Conservation (phyloP, 2,888 invertebrate genomes). For the Taenaris catops region DNA sequence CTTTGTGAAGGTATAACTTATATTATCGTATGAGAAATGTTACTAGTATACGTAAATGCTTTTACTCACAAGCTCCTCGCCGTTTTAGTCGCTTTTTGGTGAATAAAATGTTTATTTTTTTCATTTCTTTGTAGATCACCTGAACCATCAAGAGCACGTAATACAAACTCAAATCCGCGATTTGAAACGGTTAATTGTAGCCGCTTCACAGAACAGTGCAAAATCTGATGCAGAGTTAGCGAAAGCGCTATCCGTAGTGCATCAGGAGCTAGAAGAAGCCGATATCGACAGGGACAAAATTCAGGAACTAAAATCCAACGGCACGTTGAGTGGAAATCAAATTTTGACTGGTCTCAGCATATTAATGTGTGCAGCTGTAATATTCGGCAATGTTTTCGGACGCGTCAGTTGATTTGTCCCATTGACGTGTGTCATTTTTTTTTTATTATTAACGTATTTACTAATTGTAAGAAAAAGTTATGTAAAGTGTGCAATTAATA, state of each 20-base stretch:
- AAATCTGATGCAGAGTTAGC: constrained; percentile 62
- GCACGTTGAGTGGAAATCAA: constrained; percentile 49
- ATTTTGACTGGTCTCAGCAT: constrained; percentile 55
- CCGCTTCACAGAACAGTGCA: constrained; percentile 54
- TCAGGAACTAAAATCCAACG: constrained; percentile 24
- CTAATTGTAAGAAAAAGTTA: constrained; percentile 7
- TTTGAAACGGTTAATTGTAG: constrained; percentile 47
- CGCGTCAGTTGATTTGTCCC: constrained; percentile 53
- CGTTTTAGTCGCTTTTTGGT: no score
- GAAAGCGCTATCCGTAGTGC: constrained; percentile 54
- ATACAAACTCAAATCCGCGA: constrained; percentile 55
- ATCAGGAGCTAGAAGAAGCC: constrained; percentile 56
- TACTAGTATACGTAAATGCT: no score
- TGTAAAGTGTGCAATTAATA: neutral
- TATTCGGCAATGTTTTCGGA: constrained; percentile 57
- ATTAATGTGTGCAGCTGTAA: constrained; percentile 50
- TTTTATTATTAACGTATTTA: neutral
- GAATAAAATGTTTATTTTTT: no score
- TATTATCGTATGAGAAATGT: no score
- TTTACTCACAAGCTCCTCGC: no score
- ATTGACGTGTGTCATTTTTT: constrained; percentile 1
- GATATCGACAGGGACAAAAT: constrained; percentile 34
- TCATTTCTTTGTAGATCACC: constrained; percentile 53
- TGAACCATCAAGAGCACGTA: constrained; percentile 55
- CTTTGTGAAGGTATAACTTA: no score